Conservation (phyloP, 2,888 invertebrate species). For the Stenodema calcarata region DNA sequence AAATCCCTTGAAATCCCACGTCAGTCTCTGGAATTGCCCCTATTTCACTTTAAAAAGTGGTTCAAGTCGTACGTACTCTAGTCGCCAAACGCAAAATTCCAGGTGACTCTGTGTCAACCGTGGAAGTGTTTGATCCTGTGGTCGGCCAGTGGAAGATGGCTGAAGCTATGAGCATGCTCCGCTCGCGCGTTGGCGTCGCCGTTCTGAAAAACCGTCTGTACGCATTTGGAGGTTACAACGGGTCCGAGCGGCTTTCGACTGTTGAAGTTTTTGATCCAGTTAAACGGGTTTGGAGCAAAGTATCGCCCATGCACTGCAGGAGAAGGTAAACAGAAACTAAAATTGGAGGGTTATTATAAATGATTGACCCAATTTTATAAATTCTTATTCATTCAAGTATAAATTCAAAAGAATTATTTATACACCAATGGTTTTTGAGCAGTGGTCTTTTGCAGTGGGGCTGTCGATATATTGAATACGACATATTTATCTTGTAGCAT, state of each 20-base stretch:
- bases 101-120: conserved; percentile 81
- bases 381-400: no score
- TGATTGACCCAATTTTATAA: no score
- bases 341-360: no score
- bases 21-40: no score
- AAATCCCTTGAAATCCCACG: no score
- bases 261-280: conserved; percentile 84
- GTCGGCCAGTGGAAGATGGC: conserved; percentile 75
- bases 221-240: conserved; percentile 87
- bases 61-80: not conserved
- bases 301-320: conserved; percentile 81
- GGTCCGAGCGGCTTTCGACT: conserved; percentile 78
- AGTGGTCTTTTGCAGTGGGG: no score
- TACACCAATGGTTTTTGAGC: no score
- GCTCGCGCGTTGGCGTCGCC: conserved; percentile 84
- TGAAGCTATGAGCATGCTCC: conserved; percentile 82
- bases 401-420: no score
- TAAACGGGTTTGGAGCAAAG: conserved; percentile 75
- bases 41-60: no score
- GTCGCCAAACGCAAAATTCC: conserved; percentile 14
- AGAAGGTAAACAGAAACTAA: conserved; percentile 66
- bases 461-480: no score
- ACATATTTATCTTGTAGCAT: no score
- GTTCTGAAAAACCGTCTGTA: conserved; percentile 79
- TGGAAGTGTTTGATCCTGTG: conserved; percentile 81